Percentiles rank a stretch among this genome's conserved stretches.
These are phyloP conservation scores for Agrochola litura DNA, from an alignment of 2,888 invertebrate species.

Conservation along the genomic window DNA sequence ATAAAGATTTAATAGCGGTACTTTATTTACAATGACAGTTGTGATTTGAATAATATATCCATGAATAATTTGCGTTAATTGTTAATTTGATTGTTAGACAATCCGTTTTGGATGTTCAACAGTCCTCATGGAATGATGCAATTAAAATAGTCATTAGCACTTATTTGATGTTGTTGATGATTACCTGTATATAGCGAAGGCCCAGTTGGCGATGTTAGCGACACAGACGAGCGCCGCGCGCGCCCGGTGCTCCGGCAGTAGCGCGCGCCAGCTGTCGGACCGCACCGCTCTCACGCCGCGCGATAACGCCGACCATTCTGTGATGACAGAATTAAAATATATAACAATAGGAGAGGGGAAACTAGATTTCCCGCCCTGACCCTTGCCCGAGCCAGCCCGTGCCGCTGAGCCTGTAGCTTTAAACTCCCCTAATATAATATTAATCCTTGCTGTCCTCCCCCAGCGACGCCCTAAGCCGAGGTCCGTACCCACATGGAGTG, in stretches of 20 bases:
- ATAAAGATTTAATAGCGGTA: not conserved
- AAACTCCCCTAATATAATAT: too few relatives aligned
- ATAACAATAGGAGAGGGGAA: too few relatives aligned
- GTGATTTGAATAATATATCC: not conserved
- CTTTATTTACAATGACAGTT: not conserved
- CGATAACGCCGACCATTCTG: conserved; percentile 63
- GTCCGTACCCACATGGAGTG: too few relatives aligned
- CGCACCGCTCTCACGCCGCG: conserved; percentile 65
- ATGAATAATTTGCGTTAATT: not conserved
- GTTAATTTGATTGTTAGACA: not conserved
- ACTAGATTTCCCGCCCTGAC: too few relatives aligned
- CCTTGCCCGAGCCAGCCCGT: too few relatives aligned
- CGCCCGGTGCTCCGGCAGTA: conserved; percentile 79
- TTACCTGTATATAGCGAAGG: conserved; percentile 91
- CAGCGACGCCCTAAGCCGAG: too few relatives aligned
- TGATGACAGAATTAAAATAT: not conserved
- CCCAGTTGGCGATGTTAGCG: conserved; percentile 92
- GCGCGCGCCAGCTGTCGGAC: conserved; percentile 61
- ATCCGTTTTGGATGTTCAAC: too few relatives aligned
- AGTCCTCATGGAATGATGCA: too few relatives aligned
- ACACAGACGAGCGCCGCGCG: conserved; percentile 90
- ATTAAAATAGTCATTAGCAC: too few relatives aligned
- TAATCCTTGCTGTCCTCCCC: too few relatives aligned
- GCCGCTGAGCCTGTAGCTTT: too few relatives aligned
- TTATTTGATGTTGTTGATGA: too few relatives aligned